Evolutionary conservation across 2,888 invertebrate species (phyloP).

Genomic region (Anticlea derivata): DNA sequence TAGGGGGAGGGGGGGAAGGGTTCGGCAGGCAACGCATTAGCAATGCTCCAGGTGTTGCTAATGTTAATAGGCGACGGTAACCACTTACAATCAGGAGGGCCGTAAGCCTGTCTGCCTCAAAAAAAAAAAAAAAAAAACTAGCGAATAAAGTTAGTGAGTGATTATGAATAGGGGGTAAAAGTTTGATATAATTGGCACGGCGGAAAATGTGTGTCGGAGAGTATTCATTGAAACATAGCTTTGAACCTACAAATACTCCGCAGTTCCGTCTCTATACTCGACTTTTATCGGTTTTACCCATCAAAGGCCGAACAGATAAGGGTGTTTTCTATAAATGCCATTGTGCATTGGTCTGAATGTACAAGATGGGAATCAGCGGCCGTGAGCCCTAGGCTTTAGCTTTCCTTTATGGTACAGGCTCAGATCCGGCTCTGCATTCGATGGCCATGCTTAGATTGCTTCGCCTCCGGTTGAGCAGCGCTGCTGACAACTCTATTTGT

Average conservation of each 20-base stretch:
- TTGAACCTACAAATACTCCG: background rate
- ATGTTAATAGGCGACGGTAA: too few species aligned
- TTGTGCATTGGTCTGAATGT: conserved; percentile 12
- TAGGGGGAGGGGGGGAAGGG: too few species aligned
- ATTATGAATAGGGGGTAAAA: too few species aligned
- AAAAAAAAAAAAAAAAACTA: too few species aligned
- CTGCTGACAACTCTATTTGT: conserved; percentile 65
- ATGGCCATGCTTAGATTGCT: conserved; percentile 58
- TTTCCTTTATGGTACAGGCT: conserved; percentile 10
- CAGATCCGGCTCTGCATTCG: conserved; percentile 36
- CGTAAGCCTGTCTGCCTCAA: too few species aligned
- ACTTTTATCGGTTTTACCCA: background rate
- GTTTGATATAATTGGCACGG: too few species aligned
- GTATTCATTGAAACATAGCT: too few species aligned
- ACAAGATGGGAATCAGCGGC: conserved; percentile 17
- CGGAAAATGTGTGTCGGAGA: too few species aligned
- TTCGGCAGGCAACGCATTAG: too few species aligned
- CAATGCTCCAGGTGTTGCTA: too few species aligned
- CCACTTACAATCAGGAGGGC: too few species aligned
- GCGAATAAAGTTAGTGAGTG: too few species aligned
- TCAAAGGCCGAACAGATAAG: conserved; percentile 1
- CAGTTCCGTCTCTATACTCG: background rate
- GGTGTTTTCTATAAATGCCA: conserved; percentile 13
- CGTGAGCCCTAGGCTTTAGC: conserved; percentile 14
- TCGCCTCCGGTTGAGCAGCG: conserved; percentile 61